Conservation (phyloP, 2,888 invertebrate genomes). For the Dichetophora obliterata region DNA sequence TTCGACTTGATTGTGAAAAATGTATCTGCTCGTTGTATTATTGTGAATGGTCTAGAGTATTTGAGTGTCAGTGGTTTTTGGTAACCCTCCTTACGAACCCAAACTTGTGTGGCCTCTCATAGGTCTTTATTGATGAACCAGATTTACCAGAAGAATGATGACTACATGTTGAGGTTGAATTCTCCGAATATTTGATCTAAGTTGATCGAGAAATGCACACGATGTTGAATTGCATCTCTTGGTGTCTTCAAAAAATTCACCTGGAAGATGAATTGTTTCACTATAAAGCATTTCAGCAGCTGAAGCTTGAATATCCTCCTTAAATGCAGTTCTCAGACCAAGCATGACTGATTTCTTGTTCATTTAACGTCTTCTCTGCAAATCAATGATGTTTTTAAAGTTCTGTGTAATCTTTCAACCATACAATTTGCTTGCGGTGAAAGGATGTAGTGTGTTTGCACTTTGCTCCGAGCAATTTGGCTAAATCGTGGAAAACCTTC, state of each 20-base stretch:
- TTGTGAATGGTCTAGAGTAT: neutral
- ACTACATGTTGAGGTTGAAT: neutral
- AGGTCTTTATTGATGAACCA: neutral
- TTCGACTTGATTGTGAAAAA: no score
- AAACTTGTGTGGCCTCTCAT: neutral
- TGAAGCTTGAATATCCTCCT: no score
- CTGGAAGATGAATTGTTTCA: neutral
- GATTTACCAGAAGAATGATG: neutral
- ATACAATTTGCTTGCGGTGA: neutral
- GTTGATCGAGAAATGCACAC: neutral
- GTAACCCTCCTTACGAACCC: neutral
- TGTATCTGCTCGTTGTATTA: neutral
- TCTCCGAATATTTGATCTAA: neutral
- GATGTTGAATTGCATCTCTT: neutral
- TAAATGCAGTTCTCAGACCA: neutral
- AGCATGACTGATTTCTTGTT: neutral
- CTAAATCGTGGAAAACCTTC: neutral
- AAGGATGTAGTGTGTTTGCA: constrained; percentile 1
- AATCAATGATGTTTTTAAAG: no score
- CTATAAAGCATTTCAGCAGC: no score
- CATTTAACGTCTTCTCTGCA: neutral
- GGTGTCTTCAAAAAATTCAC: neutral
- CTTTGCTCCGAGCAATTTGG: neutral
- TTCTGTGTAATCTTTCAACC: no score
- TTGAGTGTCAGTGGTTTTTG: neutral